A percentile compares a stretch with the other conserved stretches of the same genome.
Evolutionary conservation across 1,140 invertebrate genomes (phyloP).

Genomic region (Cotesia vestalis): DNA sequence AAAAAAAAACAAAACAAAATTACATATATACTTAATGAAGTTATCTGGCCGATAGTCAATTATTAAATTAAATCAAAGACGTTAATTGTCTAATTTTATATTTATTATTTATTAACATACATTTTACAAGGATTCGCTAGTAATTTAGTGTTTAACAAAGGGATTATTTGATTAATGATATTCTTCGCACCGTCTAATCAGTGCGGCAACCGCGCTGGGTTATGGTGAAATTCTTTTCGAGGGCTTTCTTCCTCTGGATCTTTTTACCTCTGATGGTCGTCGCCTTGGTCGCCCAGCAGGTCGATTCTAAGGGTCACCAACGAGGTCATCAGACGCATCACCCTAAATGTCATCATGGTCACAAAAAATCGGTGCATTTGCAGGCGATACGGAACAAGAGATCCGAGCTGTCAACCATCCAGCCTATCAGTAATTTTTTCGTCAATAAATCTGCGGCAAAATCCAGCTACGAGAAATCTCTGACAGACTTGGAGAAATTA

Average conservation of each 20-base stretch:
- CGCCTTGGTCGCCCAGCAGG: not conserved
- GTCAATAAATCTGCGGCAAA: too few relatives aligned
- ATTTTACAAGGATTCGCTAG: conserved; percentile 8
- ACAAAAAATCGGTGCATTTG: not conserved
- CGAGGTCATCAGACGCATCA: too few relatives aligned
- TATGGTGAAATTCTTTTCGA: conserved; percentile 20
- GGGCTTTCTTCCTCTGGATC: conserved; percentile 20
- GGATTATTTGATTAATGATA: conserved; percentile 19
- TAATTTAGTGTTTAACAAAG: not conserved
- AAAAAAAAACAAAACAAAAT: conserved; percentile 10
- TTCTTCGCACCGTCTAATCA: conserved; percentile 18
- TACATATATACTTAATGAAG: conserved; percentile 12
- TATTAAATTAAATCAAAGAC: not conserved
- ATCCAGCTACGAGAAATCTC: not conserved
- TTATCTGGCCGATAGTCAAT: conserved; percentile 11
- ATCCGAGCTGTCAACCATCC: not conserved
- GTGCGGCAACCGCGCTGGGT: conserved; percentile 23
- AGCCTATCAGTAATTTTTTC: not conserved
- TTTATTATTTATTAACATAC: conserved; percentile 8
- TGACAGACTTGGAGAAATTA: not conserved
- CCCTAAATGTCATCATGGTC: not conserved
- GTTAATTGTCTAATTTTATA: not conserved
- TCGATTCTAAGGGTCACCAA: conserved; percentile 3
- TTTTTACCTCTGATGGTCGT: conserved; percentile 8
- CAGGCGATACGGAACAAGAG: not conserved